Percentiles rank a stretch among this genome's conserved stretches.
Conservation (phyloP, 2,888 invertebrate species). For the Cheilosia soror region DNA sequence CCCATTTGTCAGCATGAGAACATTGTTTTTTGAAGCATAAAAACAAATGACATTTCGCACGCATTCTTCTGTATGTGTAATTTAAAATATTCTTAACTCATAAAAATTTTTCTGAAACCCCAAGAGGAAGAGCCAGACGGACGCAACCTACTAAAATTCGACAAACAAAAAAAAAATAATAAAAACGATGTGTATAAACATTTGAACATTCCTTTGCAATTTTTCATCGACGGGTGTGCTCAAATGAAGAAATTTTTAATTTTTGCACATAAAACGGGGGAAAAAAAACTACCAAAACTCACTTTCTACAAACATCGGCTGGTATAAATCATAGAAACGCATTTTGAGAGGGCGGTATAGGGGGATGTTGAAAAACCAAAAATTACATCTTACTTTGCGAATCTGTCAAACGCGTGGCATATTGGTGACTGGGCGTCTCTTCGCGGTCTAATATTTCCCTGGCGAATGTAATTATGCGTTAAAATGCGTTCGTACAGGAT, state of each 20-base stretch:
- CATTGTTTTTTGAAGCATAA: constrained; percentile 62
- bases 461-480: constrained; percentile 68
- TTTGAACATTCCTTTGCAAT: constrained; percentile 43
- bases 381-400: constrained; percentile 48
- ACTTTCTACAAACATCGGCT: neutral
- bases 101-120: constrained; percentile 19
- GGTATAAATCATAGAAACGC: constrained; percentile 10
- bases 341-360: neutral
- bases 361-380: neutral
- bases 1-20: constrained; percentile 52
- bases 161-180: constrained; percentile 13
- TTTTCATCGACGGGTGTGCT: constrained; percentile 53
- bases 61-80: constrained; percentile 70
- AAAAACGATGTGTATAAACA: constrained; percentile 7
- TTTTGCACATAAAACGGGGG: neutral
- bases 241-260: constrained; percentile 14
- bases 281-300: neutral
- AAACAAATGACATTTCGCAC: constrained; percentile 73
- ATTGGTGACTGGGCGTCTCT: constrained; percentile 75
- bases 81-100: constrained; percentile 55
- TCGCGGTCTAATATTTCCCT: constrained; percentile 74
- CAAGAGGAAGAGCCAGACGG: neutral
- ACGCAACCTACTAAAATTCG: constrained; percentile 28
- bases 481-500: constrained; percentile 60
- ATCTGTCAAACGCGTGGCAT: constrained; percentile 71